Conservation (phyloP, 2,797 vertebrate genomes). For the Leptatherina wallacei region DNA sequence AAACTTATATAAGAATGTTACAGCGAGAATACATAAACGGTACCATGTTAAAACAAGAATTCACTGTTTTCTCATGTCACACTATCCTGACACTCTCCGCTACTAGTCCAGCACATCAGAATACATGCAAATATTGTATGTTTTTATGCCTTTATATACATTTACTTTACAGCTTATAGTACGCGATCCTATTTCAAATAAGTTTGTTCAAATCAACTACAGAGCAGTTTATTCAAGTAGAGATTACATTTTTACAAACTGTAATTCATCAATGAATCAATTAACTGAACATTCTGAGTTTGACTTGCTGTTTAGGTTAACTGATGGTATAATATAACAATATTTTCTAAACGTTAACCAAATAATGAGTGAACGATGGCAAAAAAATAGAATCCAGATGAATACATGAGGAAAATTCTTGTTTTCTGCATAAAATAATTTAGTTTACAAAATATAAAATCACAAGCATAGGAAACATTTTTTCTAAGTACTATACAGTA, state of each 20-base stretch:
- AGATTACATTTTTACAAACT: too few species aligned
- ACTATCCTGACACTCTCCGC: too few species aligned
- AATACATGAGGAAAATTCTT: background rate
- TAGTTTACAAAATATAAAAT: background rate
- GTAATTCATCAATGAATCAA: background rate
- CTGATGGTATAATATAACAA: too few species aligned
- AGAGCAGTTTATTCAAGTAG: too few species aligned
- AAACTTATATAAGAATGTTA: background rate
- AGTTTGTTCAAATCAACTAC: background rate
- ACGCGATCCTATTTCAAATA: background rate
- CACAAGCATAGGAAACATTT: background rate
- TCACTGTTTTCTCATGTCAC: background rate
- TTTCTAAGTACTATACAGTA: too few species aligned
- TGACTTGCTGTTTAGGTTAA: background rate
- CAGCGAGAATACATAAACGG: background rate
- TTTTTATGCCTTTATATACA: too few species aligned
- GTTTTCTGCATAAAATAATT: background rate
- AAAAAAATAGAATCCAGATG: background rate
- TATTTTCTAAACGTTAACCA: background rate
- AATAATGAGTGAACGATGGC: background rate
- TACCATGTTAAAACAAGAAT: background rate
- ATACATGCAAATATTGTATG: too few species aligned
- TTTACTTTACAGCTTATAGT: background rate
- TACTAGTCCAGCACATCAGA: too few species aligned
- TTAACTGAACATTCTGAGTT: background rate